Percentiles rank a stretch among this genome's conserved stretches.
These are phyloP conservation scores for Astropecten irregularis DNA, from an alignment of 53 echinoderm and acorn worm genomes.

Conservation along the genomic window DNA sequence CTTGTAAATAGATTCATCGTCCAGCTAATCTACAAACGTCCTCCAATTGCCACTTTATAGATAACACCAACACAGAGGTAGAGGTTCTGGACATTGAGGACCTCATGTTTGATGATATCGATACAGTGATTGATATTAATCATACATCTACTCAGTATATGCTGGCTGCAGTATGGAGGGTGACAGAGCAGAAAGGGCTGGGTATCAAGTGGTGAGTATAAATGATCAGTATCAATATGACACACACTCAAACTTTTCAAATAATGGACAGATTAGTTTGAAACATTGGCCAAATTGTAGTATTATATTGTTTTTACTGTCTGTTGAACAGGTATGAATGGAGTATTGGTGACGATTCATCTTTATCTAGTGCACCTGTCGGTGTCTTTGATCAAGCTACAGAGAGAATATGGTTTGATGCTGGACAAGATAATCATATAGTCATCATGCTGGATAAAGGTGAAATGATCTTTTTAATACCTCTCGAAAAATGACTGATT, in stretches of 20 bases:
- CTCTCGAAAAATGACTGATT: not conserved
- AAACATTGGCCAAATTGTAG: too few species aligned
- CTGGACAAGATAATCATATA: not conserved
- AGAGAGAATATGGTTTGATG: conserved; percentile 42
- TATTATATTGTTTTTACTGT: too few species aligned
- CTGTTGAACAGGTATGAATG: conserved; percentile 37
- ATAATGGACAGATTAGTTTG: too few species aligned
- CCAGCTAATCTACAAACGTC: not conserved
- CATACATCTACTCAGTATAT: not conserved
- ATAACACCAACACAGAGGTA: not conserved
- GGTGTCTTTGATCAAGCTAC: conserved; percentile 27
- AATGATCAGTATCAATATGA: too few species aligned
- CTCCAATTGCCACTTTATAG: too few species aligned
- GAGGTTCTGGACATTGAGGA: conserved; percentile 7
- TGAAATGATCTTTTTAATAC: not conserved
- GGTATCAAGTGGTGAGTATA: not conserved
- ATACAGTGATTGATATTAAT: not conserved
- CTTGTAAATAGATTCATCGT: not conserved
- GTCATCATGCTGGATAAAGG: conserved; percentile 15
- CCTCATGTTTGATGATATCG: not conserved
- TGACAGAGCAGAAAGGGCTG: not conserved
- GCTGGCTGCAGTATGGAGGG: not conserved
- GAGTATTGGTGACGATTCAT: conserved; percentile 6
- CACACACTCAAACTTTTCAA: too few species aligned
- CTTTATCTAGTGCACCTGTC: not conserved